Percentiles rank a stretch among this genome's conserved stretches.
Evolutionary conservation across 2,888 invertebrate genomes (phyloP).

Genomic region (Melanotus villosus): DNA sequence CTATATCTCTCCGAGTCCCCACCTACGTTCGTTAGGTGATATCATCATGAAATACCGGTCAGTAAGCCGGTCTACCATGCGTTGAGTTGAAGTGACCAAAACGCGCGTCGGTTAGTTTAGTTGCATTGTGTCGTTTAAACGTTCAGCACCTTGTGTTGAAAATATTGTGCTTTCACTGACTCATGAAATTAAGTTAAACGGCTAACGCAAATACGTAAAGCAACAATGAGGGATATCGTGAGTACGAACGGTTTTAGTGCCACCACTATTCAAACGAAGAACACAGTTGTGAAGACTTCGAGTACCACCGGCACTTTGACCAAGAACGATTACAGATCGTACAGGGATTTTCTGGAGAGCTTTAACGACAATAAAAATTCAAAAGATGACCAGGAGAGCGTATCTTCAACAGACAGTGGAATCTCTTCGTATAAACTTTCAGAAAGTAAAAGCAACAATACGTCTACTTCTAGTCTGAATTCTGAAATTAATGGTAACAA

Average conservation of each 20-base stretch:
- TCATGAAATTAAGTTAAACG: background rate
- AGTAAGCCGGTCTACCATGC: conserved; percentile 45
- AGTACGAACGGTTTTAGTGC: conserved; percentile 71
- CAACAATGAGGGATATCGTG: conserved; percentile 51
- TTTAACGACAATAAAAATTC: conserved; percentile 56
- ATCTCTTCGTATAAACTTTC: conserved; percentile 47
- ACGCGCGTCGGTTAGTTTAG: conserved; percentile 18
- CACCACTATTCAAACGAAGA: conserved; percentile 47
- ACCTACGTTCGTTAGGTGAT: conserved; percentile 42
- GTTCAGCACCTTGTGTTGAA: conserved; percentile 14
- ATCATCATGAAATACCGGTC: conserved; percentile 50
- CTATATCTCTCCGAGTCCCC: conserved; percentile 36
- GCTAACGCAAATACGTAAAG: no score
- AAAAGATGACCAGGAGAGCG: conserved; percentile 53
- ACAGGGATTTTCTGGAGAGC: conserved; percentile 61
- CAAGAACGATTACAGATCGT: conserved; percentile 60
- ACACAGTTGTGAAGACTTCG: conserved; percentile 8
- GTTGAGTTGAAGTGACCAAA: conserved; percentile 36
- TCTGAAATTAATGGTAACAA: conserved; percentile 48
- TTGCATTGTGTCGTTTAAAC: conserved; percentile 31
- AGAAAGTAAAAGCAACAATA: conserved; percentile 52
- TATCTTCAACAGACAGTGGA: conserved; percentile 55
- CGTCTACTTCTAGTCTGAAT: conserved; percentile 52
- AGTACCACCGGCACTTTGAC: conserved; percentile 11
- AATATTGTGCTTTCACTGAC: background rate